Evolutionary conservation across 2,888 invertebrate species (phyloP).

Genomic region (Pherbina coryleti): DNA sequence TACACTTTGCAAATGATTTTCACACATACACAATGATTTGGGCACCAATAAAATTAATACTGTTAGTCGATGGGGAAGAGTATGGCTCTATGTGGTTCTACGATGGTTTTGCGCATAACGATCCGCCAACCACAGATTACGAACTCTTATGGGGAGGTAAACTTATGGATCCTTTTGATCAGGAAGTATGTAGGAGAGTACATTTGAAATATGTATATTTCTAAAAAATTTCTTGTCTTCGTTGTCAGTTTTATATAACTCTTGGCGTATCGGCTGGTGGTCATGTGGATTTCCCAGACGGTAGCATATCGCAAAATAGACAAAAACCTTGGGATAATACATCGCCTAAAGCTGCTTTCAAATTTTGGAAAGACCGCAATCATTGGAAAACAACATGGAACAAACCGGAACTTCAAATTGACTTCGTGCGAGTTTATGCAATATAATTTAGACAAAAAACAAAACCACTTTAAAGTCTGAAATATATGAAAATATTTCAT

Average conservation of each 20-base stretch:
- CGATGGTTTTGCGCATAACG: constrained; percentile 56
- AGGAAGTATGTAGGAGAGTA: constrained; percentile 71
- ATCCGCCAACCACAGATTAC: constrained; percentile 50
- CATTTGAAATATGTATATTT: neutral
- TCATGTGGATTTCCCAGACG: constrained; percentile 78
- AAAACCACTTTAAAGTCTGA: no score
- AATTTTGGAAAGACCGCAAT: constrained; percentile 77
- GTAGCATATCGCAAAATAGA: constrained; percentile 45
- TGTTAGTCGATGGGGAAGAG: constrained; percentile 72
- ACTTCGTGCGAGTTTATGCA: constrained; percentile 66
- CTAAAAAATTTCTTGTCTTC: constrained; percentile 14
- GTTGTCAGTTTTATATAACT: constrained; percentile 79
- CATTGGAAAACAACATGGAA: constrained; percentile 81
- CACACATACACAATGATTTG: constrained; percentile 80
- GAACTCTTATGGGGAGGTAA: constrained; percentile 73
- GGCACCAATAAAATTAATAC: constrained; percentile 66
- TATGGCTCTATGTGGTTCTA: constrained; percentile 72
- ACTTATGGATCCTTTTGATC: constrained; percentile 77
- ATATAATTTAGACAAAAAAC: constrained; percentile 45
- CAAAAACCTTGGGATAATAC: constrained; percentile 82
- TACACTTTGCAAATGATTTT: constrained; percentile 73
- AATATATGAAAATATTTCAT: no score
- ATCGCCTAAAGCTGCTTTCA: constrained; percentile 76
- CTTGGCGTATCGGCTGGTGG: constrained; percentile 86
- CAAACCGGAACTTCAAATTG: constrained; percentile 65